A percentile compares a stretch with the other conserved stretches of the same genome.
These are phyloP conservation scores for Scaptomyza cyrtandrae DNA, from an alignment of 2,888 invertebrate genomes.

Conservation along the genomic window DNA sequence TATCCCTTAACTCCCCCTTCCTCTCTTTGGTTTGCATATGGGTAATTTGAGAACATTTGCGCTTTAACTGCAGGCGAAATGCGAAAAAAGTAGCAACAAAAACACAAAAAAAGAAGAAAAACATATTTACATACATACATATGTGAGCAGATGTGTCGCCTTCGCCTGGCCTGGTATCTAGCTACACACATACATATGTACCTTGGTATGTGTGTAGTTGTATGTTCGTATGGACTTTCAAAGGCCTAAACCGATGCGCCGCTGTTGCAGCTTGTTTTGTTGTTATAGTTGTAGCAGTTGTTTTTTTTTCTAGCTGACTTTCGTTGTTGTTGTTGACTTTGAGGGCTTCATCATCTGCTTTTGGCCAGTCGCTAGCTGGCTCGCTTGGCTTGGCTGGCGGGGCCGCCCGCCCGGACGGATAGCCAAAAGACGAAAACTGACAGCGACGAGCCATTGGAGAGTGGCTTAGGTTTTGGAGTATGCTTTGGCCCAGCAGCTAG, in stretches of 20 bases:
- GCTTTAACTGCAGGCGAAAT: constrained; percentile 70
- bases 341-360: constrained; percentile 83
- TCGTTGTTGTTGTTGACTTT: constrained; percentile 77
- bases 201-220: background rate
- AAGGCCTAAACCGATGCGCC: constrained; percentile 82
- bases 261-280: constrained; percentile 57
- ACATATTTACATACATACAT: constrained; percentile 30
- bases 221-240: constrained; percentile 69
- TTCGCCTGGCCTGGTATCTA: constrained; percentile 40
- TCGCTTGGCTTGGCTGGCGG: constrained; percentile 48
- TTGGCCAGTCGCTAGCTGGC: constrained; percentile 68
- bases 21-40: constrained; percentile 56
- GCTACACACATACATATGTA: constrained; percentile 12
- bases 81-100: constrained; percentile 49
- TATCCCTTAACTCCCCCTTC: background rate
- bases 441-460: constrained; percentile 74
- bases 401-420: background rate
- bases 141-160: constrained; percentile 73
- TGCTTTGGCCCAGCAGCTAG: constrained; percentile 63
- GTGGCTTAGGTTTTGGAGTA: constrained; percentile 77
- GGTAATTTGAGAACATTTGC: constrained; percentile 82
- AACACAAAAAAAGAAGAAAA: constrained; percentile 10
- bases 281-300: constrained; percentile 22
- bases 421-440: constrained; percentile 69
- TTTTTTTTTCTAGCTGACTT: constrained; percentile 35